These are phyloP conservation scores for Ochropacha duplaris DNA, from an alignment of 2,888 invertebrate species.

Conservation along the genomic window DNA sequence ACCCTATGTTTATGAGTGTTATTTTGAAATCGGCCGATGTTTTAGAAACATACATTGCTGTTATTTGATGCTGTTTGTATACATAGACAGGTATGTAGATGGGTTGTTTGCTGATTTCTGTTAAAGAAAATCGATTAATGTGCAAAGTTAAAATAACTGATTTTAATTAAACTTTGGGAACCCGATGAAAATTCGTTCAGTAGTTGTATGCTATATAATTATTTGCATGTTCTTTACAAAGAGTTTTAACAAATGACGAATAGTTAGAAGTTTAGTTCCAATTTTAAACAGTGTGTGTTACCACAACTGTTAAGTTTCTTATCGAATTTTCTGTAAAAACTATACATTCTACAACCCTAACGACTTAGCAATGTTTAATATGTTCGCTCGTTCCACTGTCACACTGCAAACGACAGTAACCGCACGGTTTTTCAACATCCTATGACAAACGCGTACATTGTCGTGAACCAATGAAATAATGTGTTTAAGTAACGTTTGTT, in stretches of 20 bases:
- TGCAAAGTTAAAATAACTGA: too few relatives aligned
- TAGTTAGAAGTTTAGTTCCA: too few relatives aligned
- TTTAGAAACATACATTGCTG: not conserved
- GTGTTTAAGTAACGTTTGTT: slow-evolving; percentile 13
- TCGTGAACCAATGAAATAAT: not conserved
- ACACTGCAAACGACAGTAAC: slow-evolving; percentile 26
- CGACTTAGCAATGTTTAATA: not conserved
- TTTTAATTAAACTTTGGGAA: too few relatives aligned
- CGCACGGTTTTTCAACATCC: slow-evolving; percentile 34
- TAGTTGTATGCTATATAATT: too few relatives aligned
- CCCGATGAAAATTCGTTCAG: too few relatives aligned
- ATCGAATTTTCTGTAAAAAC: too few relatives aligned
- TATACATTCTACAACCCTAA: not conserved
- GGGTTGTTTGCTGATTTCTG: too few relatives aligned
- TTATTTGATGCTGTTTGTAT: not conserved
- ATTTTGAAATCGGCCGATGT: not conserved
- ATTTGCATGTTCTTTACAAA: too few relatives aligned
- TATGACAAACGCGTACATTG: slow-evolving; percentile 6
- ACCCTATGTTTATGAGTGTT: not conserved
- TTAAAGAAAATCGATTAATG: too few relatives aligned
- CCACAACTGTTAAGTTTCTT: too few relatives aligned
- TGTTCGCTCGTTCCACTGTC: slow-evolving; percentile 18
- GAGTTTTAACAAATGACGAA: too few relatives aligned
- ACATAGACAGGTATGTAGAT: not conserved
- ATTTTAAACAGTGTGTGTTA: too few relatives aligned